Evolutionary conservation across 1,140 invertebrate genomes (phyloP).

Genomic region (Eriocheir sinensis): DNA sequence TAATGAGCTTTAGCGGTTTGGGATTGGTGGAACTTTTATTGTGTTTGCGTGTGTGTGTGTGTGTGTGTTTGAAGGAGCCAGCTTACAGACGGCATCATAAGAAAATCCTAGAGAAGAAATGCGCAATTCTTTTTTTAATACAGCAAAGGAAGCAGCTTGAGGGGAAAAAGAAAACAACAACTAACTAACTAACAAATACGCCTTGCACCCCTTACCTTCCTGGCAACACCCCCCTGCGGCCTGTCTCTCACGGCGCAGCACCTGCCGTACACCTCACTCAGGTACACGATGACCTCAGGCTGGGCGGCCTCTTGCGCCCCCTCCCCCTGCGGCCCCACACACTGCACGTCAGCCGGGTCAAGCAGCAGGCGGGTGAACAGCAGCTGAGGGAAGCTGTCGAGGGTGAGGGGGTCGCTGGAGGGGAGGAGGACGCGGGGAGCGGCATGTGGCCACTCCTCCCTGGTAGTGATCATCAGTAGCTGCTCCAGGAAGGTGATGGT

Average conservation of each 20-base stretch:
- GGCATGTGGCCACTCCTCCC: constrained; percentile 6
- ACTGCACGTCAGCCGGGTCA: constrained; percentile 19
- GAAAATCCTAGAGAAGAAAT: too few species aligned
- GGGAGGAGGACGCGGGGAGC: constrained; percentile 43
- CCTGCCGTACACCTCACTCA: constrained; percentile 53
- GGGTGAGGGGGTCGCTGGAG: constrained; percentile 11
- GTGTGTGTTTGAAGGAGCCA: too few species aligned
- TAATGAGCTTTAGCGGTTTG: too few species aligned
- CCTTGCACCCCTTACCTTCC: constrained; percentile 25
- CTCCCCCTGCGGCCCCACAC: constrained; percentile 30
- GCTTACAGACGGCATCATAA: too few species aligned
- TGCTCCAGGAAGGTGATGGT: constrained; percentile 52
- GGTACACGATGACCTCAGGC: constrained; percentile 59
- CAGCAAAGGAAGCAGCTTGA: too few species aligned
- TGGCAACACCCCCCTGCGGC: neutral
- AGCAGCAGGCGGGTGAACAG: constrained; percentile 56
- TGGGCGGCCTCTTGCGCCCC: constrained; percentile 48
- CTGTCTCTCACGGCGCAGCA: constrained; percentile 57
- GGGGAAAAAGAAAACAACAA: too few species aligned
- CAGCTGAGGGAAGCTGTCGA: constrained; percentile 38
- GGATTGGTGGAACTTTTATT: too few species aligned
- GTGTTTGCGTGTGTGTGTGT: too few species aligned
- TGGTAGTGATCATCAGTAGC: constrained; percentile 55
- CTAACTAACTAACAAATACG: too few species aligned
- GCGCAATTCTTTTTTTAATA: too few species aligned